Conservation (phyloP, 92 coral and sea anemone species). For the Isaurus tuberculatus region DNA sequence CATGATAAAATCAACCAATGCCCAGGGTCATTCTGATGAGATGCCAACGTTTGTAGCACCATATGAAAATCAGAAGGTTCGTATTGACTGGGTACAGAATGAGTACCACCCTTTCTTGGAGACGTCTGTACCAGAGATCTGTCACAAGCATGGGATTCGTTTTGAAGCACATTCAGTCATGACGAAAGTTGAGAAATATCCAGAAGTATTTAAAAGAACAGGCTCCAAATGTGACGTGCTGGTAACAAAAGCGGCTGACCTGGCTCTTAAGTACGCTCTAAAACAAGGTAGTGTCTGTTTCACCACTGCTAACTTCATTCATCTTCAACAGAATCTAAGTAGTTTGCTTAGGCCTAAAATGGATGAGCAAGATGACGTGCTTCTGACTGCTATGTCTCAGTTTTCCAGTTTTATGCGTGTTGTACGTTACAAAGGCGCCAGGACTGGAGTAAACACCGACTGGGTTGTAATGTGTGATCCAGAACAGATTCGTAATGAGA, state of each 20-base stretch:
- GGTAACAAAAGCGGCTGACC: conserved; percentile 48
- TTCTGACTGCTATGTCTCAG: conserved; percentile 57
- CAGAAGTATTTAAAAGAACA: conserved; percentile 47
- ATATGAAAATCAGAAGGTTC: conserved; percentile 34
- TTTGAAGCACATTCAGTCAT: conserved; percentile 70
- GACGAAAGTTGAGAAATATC: conserved; percentile 59
- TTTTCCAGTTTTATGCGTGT: conserved; percentile 57
- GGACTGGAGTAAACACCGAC: conserved; percentile 52
- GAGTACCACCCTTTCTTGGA: conserved; percentile 74
- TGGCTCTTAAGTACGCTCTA: conserved; percentile 60
- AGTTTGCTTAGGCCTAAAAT: conserved; percentile 30
- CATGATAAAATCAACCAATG: conserved; percentile 15
- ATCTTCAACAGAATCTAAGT: conserved; percentile 53
- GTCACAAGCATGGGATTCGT: conserved; percentile 61
- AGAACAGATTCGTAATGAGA: conserved; percentile 61
- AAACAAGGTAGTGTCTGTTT: conserved; percentile 68
- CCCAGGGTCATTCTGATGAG: conserved; percentile 1
- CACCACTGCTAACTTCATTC: conserved; percentile 60
- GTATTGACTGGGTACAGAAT: conserved; percentile 70
- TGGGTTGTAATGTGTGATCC: conserved; percentile 59
- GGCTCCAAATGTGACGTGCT: conserved; percentile 26
- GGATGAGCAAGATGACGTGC: conserved; percentile 39
- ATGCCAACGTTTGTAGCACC: not conserved
- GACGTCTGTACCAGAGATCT: conserved; percentile 61
- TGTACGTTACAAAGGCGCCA: conserved; percentile 66